Evolutionary conservation across 2,797 vertebrate species (phyloP).

Genomic region (Loris lydekkerianus): DNA sequence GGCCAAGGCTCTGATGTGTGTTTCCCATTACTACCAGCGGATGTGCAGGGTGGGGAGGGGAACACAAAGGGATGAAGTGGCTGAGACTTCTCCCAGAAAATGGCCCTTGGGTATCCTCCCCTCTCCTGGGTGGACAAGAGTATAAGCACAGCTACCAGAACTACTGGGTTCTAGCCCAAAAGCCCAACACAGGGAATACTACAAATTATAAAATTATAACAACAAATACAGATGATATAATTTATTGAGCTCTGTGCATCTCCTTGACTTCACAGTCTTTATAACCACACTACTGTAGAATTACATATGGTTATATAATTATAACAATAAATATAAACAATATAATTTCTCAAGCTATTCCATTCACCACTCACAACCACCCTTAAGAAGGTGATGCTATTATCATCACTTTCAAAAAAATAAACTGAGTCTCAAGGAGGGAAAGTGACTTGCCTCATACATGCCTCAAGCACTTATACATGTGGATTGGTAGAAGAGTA

Average conservation of each 20-base stretch:
- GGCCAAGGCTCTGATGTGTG: neutral
- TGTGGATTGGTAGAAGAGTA: neutral
- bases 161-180: neutral
- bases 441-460: neutral
- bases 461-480: neutral
- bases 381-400: neutral
- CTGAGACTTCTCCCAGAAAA: neutral
- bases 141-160: neutral
- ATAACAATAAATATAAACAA: neutral
- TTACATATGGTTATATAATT: neutral
- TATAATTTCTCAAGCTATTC: neutral
- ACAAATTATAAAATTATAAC: neutral
- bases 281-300: neutral
- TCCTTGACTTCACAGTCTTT: constrained; percentile 3
- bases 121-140: neutral
- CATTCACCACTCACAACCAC: neutral
- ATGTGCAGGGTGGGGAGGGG: neutral
- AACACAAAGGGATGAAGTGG: neutral
- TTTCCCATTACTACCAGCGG: neutral
- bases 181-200: neutral
- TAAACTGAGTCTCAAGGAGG: neutral
- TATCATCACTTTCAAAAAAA: neutral
- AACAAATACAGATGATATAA: constrained; percentile 20
- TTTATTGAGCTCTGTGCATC: constrained; percentile 3
- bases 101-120: neutral